Base-by-base conservation (phyloP, 2,888 invertebrate species). In the Epinotia brunnichana region DNA sequence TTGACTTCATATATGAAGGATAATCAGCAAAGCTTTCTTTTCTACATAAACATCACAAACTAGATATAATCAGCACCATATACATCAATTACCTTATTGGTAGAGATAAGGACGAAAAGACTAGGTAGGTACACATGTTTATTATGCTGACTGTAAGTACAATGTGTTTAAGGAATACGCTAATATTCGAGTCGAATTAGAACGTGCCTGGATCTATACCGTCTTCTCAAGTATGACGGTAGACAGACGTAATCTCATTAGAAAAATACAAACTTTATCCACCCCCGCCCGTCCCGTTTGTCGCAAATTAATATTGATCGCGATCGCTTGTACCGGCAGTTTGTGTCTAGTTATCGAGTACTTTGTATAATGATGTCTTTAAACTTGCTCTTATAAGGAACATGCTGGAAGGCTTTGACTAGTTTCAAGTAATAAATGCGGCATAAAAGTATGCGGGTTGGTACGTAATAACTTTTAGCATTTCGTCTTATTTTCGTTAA, bases 191-290 rank as follows among this genome's bases (percentile, higher is more conserved):
- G 44, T 35, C 29, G 64, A 60, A 41, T 44, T 44, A 15, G 53
- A 2, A 66, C 29, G 4, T 17, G 19, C 60, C 71, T 53, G 29
- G 13, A 21, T 39, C 3, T 15, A 10, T 21, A 56, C 19, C 29
- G 35, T 64, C 53, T 10, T 24, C 24, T 56, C 48, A 39, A 48
- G 60, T 63, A 29, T 73, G 73, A 72, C 69, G 29, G 59, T 54
- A 56, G 66, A 70, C 41, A 64, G 70, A 70, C 74, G 66, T 80
- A 81, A 82, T 75, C 76, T 73, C 74, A 78, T 82, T 83, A 81
- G 77, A 78, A 77, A 76, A 82, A 78, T 78, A 80, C 76, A 74
- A 85, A 85, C 82, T 85, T 84, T 76, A 77, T 78, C 81, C 82
- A 84, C 53, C 73, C 48, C 53, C 69, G 56, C 17, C 74, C 59